A percentile compares a stretch with the other conserved stretches of the same genome.
Conservation (phyloP, 2,113 vertebrate species). For the Agapornis roseicollis region DNA sequence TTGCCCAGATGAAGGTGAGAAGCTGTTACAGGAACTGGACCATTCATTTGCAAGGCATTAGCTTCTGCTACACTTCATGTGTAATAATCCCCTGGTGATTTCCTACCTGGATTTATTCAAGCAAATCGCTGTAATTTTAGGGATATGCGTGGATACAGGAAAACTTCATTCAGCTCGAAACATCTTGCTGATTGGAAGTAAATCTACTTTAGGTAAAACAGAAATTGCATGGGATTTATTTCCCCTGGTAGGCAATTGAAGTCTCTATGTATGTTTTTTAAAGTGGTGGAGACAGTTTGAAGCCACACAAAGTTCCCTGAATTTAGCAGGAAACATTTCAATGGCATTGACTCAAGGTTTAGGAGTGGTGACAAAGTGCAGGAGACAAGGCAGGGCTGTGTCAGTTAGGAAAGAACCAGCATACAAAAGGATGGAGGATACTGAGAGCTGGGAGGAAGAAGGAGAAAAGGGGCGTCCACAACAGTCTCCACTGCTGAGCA, state of each 20-base stretch:
- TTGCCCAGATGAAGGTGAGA: not conserved
- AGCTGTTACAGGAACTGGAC: not conserved
- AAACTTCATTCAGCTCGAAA: constrained; percentile 36
- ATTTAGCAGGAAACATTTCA: not conserved
- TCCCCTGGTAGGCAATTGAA: not conserved
- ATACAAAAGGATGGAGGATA: not conserved
- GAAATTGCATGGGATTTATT: constrained; percentile 18
- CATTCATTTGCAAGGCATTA: not conserved
- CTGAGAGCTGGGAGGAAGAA: not conserved
- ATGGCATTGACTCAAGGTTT: not conserved
- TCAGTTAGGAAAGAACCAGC: not conserved
- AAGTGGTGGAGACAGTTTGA: not conserved
- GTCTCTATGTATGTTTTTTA: not conserved
- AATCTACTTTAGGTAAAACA: constrained; percentile 39
- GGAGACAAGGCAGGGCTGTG: not conserved
- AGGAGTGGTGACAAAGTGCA: not conserved
- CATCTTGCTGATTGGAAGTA: constrained; percentile 12
- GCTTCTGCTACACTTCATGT: fast-evolving
- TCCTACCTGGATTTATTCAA: constrained; percentile 6
- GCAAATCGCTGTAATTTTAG: constrained; percentile 3
- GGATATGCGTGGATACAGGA: not conserved
- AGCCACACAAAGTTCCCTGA: not conserved
- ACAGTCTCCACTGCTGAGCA: not conserved
- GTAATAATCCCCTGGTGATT: not conserved
- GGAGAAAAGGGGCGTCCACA: not conserved